These are phyloP conservation scores for Apaloderma vittatum DNA, from an alignment of 2,113 vertebrate species.

Conservation along the genomic window DNA sequence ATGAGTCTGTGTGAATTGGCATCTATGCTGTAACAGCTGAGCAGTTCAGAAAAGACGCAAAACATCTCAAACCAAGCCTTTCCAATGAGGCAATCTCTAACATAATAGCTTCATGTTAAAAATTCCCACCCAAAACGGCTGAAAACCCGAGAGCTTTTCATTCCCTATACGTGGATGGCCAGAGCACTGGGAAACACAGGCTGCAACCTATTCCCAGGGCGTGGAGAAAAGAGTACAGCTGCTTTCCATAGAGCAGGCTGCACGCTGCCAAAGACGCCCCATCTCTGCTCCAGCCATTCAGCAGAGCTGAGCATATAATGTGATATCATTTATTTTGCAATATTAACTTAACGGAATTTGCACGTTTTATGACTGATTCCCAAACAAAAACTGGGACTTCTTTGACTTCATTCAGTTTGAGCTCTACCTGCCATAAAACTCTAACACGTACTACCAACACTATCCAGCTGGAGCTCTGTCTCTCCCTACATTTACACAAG, in stretches of 20 bases:
- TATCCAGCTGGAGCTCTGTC: neutral
- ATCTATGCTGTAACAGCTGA: neutral
- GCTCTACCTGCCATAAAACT: neutral
- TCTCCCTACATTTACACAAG: neutral
- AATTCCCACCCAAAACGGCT: constrained; percentile 26
- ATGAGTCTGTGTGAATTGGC: constrained; percentile 23
- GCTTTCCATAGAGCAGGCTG: constrained; percentile 10
- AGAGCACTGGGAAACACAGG: neutral
- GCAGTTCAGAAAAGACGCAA: constrained; percentile 6
- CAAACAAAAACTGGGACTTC: neutral
- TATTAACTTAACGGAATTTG: neutral
- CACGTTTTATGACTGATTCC: neutral
- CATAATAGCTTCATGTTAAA: neutral
- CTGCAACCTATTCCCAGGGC: constrained; percentile 55
- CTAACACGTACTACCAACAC: neutral
- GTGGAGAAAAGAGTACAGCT: constrained; percentile 54
- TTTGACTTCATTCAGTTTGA: neutral
- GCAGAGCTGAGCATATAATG: neutral
- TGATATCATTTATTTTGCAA: constrained; percentile 61
- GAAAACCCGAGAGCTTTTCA: neutral
- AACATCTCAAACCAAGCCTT: constrained; percentile 24
- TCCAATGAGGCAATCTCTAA: neutral
- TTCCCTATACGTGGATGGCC: neutral
- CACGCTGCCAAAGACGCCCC: neutral
- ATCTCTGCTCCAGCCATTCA: neutral